These are phyloP conservation scores for Eupristina koningsbergeri DNA, from an alignment of 1,140 invertebrate genomes.

Conservation along the genomic window DNA sequence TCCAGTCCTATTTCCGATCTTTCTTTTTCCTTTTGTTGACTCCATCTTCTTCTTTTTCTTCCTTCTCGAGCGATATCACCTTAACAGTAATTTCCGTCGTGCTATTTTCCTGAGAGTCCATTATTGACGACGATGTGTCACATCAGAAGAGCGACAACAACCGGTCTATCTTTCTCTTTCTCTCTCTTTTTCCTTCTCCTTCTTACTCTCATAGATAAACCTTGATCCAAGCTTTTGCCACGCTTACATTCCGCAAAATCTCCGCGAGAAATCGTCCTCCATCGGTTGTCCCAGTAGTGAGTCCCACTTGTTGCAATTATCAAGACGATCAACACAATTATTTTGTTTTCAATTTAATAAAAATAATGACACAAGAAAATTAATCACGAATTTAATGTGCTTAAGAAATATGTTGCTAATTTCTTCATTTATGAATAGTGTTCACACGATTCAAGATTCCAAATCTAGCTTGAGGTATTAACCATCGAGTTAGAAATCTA, in stretches of 20 bases:
- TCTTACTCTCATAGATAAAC: constrained; percentile 11
- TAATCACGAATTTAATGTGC: not conserved
- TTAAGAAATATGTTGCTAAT: not conserved
- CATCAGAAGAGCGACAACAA: constrained; percentile 8
- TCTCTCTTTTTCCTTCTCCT: not conserved
- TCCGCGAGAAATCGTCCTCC: constrained; percentile 43
- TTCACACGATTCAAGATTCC: no score
- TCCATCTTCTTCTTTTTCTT: not conserved
- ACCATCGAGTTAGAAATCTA: no score
- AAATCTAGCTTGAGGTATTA: no score
- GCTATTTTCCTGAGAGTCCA: constrained; percentile 27
- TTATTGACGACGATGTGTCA: not conserved
- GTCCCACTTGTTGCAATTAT: constrained; percentile 35
- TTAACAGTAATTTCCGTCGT: not conserved
- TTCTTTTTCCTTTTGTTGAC: not conserved
- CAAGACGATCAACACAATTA: not conserved
- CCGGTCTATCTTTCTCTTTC: not conserved
- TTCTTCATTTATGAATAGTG: not conserved
- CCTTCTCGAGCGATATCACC: not conserved
- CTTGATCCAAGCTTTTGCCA: constrained; percentile 19
- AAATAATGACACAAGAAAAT: not conserved
- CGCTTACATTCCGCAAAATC: constrained; percentile 35
- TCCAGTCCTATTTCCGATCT: not conserved
- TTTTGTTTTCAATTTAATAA: not conserved
- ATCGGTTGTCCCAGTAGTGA: constrained; percentile 45